Evolutionary conservation across 2,797 vertebrate genomes (phyloP).

Genomic region (Pipistrellus pipistrellus): DNA sequence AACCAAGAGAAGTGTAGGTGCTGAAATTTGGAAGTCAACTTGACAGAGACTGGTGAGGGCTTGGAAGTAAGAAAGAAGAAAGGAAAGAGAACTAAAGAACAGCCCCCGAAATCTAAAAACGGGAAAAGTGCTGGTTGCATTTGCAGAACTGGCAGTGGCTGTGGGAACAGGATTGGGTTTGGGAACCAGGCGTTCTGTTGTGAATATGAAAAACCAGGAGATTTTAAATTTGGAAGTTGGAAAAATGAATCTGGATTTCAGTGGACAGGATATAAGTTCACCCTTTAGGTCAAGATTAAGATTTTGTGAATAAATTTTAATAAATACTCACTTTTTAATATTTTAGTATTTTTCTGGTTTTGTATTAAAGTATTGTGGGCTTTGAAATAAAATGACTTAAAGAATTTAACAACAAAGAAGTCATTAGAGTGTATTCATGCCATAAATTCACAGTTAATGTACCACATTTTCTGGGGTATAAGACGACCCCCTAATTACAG

Average conservation of each 20-base stretch:
- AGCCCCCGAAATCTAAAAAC: background rate
- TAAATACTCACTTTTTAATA: background rate
- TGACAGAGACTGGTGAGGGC: background rate
- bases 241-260: constrained; percentile 18
- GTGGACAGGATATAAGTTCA: background rate
- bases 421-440: background rate
- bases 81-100: background rate
- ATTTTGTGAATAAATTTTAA: background rate
- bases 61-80: background rate
- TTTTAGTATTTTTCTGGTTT: background rate
- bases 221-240: background rate
- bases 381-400: constrained; percentile 19
- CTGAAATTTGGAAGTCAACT: background rate
- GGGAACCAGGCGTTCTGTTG: background rate
- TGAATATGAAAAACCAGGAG: background rate
- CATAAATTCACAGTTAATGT: background rate
- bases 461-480: no score
- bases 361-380: background rate
- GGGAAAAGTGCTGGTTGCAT: background rate
- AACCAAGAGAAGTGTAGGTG: background rate
- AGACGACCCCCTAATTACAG: no score
- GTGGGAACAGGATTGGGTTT: accelerated
- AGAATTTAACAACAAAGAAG: background rate
- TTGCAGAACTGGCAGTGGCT: background rate
- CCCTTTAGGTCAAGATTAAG: background rate